Conservation (phyloP, 2,797 vertebrate genomes). For the Manis javanica region DNA sequence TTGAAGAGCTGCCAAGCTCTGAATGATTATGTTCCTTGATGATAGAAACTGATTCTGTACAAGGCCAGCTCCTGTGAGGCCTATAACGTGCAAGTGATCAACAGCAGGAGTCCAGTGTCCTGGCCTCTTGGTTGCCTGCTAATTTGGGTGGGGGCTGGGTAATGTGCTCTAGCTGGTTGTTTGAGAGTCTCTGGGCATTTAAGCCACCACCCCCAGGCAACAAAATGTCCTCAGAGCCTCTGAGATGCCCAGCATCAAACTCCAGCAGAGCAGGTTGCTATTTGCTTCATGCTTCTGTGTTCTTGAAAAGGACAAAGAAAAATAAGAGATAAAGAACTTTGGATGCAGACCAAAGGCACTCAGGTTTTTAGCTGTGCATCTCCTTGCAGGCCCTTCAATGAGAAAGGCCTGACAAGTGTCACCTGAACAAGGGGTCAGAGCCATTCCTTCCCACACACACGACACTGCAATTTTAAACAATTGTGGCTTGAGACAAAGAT, state of each 20-base stretch:
- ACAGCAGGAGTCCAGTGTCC: neutral
- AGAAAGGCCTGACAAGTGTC: constrained; percentile 26
- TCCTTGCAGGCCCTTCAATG: neutral
- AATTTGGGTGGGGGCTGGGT: neutral
- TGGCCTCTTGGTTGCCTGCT: neutral
- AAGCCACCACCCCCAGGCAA: neutral
- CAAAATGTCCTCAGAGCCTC: neutral
- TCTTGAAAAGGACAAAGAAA: constrained; percentile 64
- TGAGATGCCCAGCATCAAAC: neutral
- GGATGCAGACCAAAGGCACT: neutral
- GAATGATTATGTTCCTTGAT: neutral
- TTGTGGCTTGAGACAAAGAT: constrained; percentile 50
- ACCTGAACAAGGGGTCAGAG: constrained; percentile 35
- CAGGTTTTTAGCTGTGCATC: neutral
- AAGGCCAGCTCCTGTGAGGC: neutral
- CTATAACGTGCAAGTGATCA: neutral
- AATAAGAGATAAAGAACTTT: neutral
- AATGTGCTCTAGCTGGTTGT: neutral
- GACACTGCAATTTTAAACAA: constrained; percentile 43
- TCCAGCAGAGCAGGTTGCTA: neutral
- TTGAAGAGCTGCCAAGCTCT: neutral
- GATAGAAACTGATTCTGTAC: neutral
- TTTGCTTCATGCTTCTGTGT: neutral
- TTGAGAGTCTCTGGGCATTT: neutral
- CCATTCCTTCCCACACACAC: neutral